Evolutionary conservation across 1,140 invertebrate species (phyloP).

Genomic region (Sinonovacula constricta): DNA sequence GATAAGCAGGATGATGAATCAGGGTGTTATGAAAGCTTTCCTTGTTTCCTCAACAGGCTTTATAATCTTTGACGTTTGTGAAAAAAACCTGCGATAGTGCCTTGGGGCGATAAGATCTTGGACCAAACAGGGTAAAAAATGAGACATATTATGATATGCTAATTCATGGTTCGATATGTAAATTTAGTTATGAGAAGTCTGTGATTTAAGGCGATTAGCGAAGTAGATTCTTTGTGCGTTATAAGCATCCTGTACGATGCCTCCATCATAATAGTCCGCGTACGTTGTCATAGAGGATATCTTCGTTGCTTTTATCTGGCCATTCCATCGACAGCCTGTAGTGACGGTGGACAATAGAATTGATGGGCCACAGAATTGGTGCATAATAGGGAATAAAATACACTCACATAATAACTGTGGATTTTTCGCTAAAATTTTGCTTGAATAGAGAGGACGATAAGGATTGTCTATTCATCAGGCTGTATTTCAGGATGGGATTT

Average conservation of each 20-base stretch:
- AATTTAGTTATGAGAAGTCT: conserved; percentile 29
- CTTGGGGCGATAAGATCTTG: conserved; percentile 23
- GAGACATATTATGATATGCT: conserved; percentile 53
- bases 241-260: conserved; percentile 22
- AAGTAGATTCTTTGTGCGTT: conserved; percentile 44
- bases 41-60: conserved; percentile 48
- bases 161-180: conserved; percentile 47
- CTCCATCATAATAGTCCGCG: neutral
- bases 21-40: conserved; percentile 48
- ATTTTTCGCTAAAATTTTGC: too few species aligned
- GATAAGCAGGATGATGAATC: conserved; percentile 47
- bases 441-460: too few species aligned
- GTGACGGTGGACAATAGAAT: neutral
- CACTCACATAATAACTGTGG: conserved; percentile 16
- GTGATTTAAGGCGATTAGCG: conserved; percentile 48
- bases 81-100: conserved; percentile 38
- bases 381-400: conserved; percentile 22
- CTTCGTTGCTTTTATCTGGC: conserved; percentile 6
- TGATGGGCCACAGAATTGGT: conserved; percentile 7
- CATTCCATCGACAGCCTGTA: neutral
- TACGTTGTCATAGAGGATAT: conserved; percentile 39
- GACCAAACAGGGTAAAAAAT: conserved; percentile 42
- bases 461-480: too few species aligned
- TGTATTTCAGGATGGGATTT: too few species aligned
- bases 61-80: conserved; percentile 29